phyloP scores from a whole-genome alignment of 2,888 invertebrate species.

The Orthosia incerta region DNA sequence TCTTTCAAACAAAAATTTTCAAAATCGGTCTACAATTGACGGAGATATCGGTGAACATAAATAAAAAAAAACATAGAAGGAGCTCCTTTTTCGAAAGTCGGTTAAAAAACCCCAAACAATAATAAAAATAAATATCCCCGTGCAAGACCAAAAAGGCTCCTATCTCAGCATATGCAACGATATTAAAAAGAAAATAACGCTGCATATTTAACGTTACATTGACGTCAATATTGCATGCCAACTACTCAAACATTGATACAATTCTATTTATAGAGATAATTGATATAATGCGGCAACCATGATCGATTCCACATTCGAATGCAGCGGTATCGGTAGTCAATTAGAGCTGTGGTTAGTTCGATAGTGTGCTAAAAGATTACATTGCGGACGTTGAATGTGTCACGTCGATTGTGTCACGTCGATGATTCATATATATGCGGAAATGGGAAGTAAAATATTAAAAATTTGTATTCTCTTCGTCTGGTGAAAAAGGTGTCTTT shows the following conservation, averaged over 20 bases:
- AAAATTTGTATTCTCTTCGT: not conserved
- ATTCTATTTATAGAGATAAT: conserved; percentile 34
- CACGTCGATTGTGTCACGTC: conserved; percentile 4
- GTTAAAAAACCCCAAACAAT: too few species aligned
- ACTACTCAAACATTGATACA: conserved; percentile 20
- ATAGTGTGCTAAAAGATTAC: conserved; percentile 36
- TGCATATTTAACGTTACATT: conserved; percentile 1
- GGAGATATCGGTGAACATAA: too few species aligned
- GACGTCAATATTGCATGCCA: conserved; percentile 17
- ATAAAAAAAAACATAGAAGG: too few species aligned
- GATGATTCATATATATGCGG: conserved; percentile 14
- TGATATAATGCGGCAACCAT: conserved; percentile 41
- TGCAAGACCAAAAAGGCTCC: too few species aligned
- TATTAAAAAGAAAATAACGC: too few species aligned
- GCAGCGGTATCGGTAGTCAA: conserved; percentile 42
- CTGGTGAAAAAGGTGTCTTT: too few species aligned
- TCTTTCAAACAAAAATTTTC: too few species aligned
- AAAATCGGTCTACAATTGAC: too few species aligned
- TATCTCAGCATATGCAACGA: too few species aligned
- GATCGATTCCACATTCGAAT: conserved; percentile 43
- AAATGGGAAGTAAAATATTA: not conserved
- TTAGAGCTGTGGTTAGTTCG: conserved; percentile 42
- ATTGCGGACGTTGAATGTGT: conserved; percentile 15
- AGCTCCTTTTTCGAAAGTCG: too few species aligned
- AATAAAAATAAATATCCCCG: too few species aligned